Conservation (phyloP, 1,140 invertebrate species). For the Heliothis subflexa region DNA sequence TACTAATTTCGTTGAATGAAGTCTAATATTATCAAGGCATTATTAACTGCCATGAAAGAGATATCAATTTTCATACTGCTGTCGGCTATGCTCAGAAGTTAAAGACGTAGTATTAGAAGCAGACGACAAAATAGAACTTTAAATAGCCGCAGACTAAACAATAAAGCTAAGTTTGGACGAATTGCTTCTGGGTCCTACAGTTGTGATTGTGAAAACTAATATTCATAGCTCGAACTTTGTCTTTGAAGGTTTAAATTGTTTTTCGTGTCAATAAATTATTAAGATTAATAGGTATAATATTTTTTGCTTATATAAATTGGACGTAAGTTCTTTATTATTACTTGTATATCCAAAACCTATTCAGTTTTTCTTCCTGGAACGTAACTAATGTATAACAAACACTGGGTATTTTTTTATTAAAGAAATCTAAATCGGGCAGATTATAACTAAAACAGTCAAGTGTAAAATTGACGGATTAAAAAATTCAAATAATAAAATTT, state of each 20-base stretch:
- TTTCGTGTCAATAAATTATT: too few species aligned
- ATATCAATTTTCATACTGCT: background rate
- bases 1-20: background rate
- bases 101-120: background rate
- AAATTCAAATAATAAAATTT: background rate
- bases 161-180: background rate
- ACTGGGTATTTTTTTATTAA: too few species aligned
- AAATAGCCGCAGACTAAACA: background rate
- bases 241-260: background rate
- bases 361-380: too few species aligned
- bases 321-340: too few species aligned
- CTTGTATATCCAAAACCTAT: too few species aligned
- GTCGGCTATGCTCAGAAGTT: background rate
- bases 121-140: constrained; percentile 8
- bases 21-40: background rate
- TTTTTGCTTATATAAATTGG: too few species aligned
- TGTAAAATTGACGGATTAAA: too few species aligned
- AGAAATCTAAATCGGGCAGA: too few species aligned
- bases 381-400: too few species aligned
- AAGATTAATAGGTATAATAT: too few species aligned
- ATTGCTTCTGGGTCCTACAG: background rate
- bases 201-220: constrained; percentile 19
- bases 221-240: constrained; percentile 6
- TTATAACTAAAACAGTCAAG: too few species aligned
- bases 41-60: background rate